These are phyloP conservation scores for Rhyacichthys aspro DNA, from an alignment of 2,797 vertebrate genomes.

Conservation along the genomic window DNA sequence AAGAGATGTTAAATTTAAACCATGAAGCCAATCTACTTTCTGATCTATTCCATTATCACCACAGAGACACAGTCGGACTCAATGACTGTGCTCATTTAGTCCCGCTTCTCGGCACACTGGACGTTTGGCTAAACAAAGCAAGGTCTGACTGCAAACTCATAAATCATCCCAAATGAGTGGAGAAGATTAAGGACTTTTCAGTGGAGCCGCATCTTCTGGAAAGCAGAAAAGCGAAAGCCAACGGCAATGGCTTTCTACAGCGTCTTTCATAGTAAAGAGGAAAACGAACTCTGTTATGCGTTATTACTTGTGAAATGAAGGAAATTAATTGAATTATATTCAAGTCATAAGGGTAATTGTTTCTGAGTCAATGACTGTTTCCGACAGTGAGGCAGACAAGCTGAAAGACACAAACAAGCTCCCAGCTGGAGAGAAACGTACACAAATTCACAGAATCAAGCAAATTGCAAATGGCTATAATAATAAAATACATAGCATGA, in stretches of 20 bases:
- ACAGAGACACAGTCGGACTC: constrained; percentile 15
- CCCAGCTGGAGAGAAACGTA: constrained; percentile 64
- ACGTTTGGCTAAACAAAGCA: constrained; percentile 61
- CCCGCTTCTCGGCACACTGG: constrained; percentile 32
- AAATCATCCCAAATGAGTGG: constrained; percentile 64
- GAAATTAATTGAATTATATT: constrained; percentile 84
- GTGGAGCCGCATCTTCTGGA: constrained; percentile 43
- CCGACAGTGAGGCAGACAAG: constrained; percentile 67
- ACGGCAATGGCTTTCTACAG: constrained; percentile 31
- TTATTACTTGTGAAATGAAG: constrained; percentile 83
- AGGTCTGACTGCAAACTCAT: constrained; percentile 52
- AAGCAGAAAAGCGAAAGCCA: constrained; percentile 50
- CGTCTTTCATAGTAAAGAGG: constrained; percentile 45
- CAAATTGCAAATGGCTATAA: constrained; percentile 60
- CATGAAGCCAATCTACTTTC: constrained; percentile 32
- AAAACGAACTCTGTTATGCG: constrained; percentile 64
- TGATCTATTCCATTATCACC: constrained; percentile 47
- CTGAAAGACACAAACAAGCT: constrained; percentile 72
- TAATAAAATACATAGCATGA: constrained; percentile 57
- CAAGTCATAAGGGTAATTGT: constrained; percentile 83
- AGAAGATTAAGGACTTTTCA: constrained; percentile 59
- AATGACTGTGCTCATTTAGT: constrained; percentile 36
- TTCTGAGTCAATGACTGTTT: constrained; percentile 81
- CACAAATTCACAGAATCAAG: constrained; percentile 55
- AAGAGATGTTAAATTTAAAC: constrained; percentile 53